These are phyloP conservation scores for Phenganax subtilis DNA, from an alignment of 92 coral and sea anemone genomes.

Conservation along the genomic window DNA sequence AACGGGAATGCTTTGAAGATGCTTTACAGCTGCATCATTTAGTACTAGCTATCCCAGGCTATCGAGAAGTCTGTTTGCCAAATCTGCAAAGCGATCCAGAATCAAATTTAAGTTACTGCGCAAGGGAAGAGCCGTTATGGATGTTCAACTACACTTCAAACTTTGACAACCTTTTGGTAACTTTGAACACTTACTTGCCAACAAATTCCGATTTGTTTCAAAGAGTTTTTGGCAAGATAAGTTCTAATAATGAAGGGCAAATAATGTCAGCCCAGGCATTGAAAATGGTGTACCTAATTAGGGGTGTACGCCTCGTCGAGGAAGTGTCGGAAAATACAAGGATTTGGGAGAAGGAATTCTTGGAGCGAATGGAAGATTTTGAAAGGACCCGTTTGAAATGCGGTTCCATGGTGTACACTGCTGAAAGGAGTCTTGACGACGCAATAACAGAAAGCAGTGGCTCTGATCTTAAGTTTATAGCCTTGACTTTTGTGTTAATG, in stretches of 20 bases:
- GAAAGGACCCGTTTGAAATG: slow-evolving; percentile 21
- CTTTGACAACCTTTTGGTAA: neutral
- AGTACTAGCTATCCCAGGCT: slow-evolving; percentile 10
- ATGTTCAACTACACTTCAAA: slow-evolving; percentile 16
- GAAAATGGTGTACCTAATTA: slow-evolving; percentile 38
- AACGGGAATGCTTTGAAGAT: slow-evolving; percentile 48
- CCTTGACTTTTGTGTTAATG: slow-evolving; percentile 57
- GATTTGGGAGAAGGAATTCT: slow-evolving; percentile 58
- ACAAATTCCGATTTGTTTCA: neutral
- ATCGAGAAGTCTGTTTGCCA: slow-evolving; percentile 43
- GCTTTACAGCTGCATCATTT: slow-evolving; percentile 44
- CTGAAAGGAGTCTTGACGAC: slow-evolving; percentile 58
- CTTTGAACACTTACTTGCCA: neutral
- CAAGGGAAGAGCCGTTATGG: slow-evolving; percentile 11
- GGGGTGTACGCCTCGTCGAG: slow-evolving; percentile 26
- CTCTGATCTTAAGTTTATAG: slow-evolving; percentile 50
- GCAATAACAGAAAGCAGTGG: slow-evolving; percentile 54
- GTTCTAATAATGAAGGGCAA: neutral
- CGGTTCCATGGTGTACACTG: slow-evolving; percentile 43
- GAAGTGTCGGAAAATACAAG: slow-evolving; percentile 29
- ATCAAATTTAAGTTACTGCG: neutral
- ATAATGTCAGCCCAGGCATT: slow-evolving; percentile 45
- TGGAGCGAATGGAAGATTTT: slow-evolving; percentile 45
- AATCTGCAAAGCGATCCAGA: neutral
- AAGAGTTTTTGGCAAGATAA: slow-evolving; percentile 1